Percentiles rank a stretch among this genome's conserved stretches.
phyloP scores from a whole-genome alignment of 2,888 invertebrate species.

The Orthosia gothica region DNA sequence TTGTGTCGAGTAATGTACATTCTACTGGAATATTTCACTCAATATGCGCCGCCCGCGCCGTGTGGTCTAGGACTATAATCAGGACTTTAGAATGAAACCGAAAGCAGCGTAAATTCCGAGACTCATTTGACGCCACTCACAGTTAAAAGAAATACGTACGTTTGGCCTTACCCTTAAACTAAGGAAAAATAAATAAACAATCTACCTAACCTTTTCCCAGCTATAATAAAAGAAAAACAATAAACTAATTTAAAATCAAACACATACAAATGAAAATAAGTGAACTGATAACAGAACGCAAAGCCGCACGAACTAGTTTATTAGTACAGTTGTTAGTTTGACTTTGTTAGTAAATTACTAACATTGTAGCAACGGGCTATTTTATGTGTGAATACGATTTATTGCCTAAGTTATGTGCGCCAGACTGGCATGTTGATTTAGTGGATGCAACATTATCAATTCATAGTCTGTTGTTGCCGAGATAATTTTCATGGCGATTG shows the following conservation, averaged over 20 bases:
- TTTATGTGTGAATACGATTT: conserved; percentile 65
- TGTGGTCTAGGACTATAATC: no score
- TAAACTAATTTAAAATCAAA: conserved; percentile 14
- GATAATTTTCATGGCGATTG: conserved; percentile 31
- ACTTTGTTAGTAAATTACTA: conserved; percentile 61
- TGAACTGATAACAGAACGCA: conserved; percentile 53
- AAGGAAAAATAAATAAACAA: no score
- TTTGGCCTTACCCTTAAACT: no score
- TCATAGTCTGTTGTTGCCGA: conserved; percentile 32
- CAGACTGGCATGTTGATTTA: conserved; percentile 58
- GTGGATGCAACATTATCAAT: conserved; percentile 52
- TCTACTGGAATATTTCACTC: no score
- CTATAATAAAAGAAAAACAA: neutral
- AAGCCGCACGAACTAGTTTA: conserved; percentile 55
- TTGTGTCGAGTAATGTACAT: no score
- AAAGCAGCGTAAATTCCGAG: no score
- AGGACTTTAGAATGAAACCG: no score
- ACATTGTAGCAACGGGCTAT: conserved; percentile 51
- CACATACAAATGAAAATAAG: conserved; percentile 26
- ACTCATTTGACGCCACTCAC: no score
- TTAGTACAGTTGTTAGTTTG: conserved; percentile 54
- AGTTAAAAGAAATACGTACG: no score
- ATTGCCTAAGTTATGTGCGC: conserved; percentile 59
- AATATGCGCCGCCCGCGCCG: no score
- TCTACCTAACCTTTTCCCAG: no score